Percentiles rank a stretch among this genome's conserved stretches.
phyloP scores from a whole-genome alignment of 2,113 vertebrate species.

The Chroicocephalus ridibundus region DNA sequence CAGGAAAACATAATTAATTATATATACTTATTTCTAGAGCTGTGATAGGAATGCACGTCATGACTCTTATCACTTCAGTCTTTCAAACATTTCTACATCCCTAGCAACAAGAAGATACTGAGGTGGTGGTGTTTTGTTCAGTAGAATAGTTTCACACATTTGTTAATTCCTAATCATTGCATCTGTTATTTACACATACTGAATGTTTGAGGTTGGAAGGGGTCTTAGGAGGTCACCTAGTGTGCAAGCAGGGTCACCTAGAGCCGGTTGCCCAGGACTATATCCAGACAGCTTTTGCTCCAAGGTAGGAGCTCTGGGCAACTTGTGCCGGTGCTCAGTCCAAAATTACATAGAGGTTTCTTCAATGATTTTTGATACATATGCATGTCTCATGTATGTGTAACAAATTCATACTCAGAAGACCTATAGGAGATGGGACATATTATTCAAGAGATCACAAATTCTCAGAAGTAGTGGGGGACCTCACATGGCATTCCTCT shows the following conservation, averaged over 20 bases:
- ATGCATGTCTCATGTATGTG: rapidly evolving
- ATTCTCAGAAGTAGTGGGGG: background rate
- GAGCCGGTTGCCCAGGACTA: background rate
- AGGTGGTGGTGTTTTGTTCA: background rate
- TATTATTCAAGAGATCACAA: background rate
- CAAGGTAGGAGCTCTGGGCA: background rate
- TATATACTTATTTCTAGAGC: background rate
- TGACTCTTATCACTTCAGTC: background rate
- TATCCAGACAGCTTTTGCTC: background rate
- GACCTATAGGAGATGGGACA: background rate
- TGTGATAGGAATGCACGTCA: background rate
- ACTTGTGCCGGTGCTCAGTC: background rate
- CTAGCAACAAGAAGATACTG: background rate
- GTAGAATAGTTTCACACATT: background rate
- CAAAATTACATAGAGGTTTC: background rate
- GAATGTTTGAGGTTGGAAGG: background rate
- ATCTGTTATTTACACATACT: background rate
- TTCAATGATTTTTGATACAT: background rate
- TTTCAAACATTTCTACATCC: background rate
- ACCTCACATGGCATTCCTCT: background rate
- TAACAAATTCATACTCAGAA: background rate
- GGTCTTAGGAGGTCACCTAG: background rate
- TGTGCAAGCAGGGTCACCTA: background rate
- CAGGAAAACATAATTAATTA: background rate
- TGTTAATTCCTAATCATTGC: background rate